Base-by-base conservation (phyloP, 1,140 invertebrate genomes). In the Achroia grisella region DNA sequence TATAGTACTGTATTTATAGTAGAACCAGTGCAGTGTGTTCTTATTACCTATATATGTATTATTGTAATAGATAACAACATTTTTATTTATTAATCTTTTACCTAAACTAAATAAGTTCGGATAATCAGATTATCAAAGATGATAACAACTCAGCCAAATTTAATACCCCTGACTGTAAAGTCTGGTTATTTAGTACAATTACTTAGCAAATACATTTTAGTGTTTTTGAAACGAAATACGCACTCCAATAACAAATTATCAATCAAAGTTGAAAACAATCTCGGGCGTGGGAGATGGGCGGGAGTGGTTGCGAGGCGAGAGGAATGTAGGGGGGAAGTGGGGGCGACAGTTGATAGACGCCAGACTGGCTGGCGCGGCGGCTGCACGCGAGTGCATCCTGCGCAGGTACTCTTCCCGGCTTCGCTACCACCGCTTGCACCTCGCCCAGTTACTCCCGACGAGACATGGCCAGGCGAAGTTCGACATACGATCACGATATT, bases 181-280 rank as follows among this genome's bases (percentile, higher is more conserved):
- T 23, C 2, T 3, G 6, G 17, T 23, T 3, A 2, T 23, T 23
- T 3, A 2, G 2, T 23, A 23, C 17, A 23, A 23, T 23, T 23
- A 23, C 17, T 23, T 23, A 23, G 17, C 17, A 14, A 41, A 60
- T 47, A 48, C 48, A 56, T 60, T 62, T 48, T 67, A 63, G 60
- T 74, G 63, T 78, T 80, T 75, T 73, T 52, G 56, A 60, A 62
- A 48, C 41, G 48, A 39, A 50, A 52, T 69, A 72, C 72, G 64
- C 67, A 76, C 62, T 75, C 60, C 71, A 72, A 72, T 80, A 83
- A 78, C 70, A 79, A 80, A 83, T 81, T 83, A 83, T 83, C 71
- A 81, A 83, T 83, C 79, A 83, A 77, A 80, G 74, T 80, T 80
- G 64, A 80, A 83, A 83, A 83, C 75, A 83, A 75, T 69, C 54